These are phyloP conservation scores for Drosophila anomelani DNA, from an alignment of 2,888 invertebrate genomes.

Conservation along the genomic window DNA sequence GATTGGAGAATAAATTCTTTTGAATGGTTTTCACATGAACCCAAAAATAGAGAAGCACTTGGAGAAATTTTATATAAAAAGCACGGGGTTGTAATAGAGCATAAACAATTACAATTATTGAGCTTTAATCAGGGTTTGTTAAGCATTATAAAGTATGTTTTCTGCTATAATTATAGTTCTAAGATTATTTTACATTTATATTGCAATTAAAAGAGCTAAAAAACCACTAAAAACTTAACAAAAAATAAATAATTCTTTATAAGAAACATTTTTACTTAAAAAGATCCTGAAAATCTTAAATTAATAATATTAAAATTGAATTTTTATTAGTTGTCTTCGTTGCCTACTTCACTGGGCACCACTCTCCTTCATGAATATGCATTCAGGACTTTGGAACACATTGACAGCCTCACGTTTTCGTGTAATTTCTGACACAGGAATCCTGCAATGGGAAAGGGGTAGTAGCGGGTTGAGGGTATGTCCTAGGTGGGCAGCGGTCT, in stretches of 20 bases:
- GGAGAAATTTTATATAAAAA: background rate
- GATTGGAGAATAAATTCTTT: conserved; percentile 14
- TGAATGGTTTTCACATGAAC: conserved; percentile 4
- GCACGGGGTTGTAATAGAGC: too few relatives aligned
- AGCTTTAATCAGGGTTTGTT: too few relatives aligned
- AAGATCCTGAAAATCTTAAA: too few relatives aligned
- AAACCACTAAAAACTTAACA: too few relatives aligned
- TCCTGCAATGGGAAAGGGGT: background rate
- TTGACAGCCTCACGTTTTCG: conserved; percentile 61
- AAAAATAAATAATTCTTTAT: background rate
- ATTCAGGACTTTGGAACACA: conserved; percentile 44
- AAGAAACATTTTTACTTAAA: background rate
- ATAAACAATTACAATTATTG: too few relatives aligned
- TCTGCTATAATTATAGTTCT: too few relatives aligned
- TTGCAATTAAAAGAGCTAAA: too few relatives aligned
- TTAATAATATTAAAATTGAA: background rate
- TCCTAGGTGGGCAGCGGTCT: conserved; percentile 20
- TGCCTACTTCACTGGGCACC: conserved; percentile 42
- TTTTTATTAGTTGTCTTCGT: background rate
- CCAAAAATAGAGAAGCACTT: background rate
- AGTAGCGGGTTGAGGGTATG: background rate
- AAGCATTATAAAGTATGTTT: too few relatives aligned
- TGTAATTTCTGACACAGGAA: conserved; percentile 4
- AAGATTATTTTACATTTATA: too few relatives aligned
- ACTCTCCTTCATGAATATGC: conserved; percentile 32